phyloP scores from a whole-genome alignment of 2,888 invertebrate genomes.

The Epinotia ramella region DNA sequence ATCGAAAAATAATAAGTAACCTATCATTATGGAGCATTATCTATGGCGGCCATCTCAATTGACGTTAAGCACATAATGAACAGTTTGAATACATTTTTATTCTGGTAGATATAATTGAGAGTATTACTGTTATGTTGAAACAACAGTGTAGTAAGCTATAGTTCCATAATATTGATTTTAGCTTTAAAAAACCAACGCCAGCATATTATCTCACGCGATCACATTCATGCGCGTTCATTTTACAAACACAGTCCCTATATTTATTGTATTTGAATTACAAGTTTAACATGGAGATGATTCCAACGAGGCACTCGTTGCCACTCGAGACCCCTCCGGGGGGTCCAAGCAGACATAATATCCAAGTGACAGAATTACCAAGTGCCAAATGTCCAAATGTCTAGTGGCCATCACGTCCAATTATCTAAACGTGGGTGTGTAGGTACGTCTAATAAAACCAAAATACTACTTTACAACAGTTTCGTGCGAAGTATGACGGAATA shows the following conservation, averaged over 20 bases:
- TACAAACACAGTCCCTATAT: not conserved
- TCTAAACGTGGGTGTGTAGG: no score
- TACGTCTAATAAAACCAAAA: no score
- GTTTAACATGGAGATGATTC: no score
- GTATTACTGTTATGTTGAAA: not conserved
- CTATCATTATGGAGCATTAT: constrained; percentile 13
- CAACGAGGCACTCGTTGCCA: no score
- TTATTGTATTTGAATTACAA: no score
- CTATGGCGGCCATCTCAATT: constrained; percentile 21
- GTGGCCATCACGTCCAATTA: no score
- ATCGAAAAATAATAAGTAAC: constrained; percentile 8
- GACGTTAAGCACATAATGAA: constrained; percentile 17
- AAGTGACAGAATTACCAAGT: no score
- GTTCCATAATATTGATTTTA: not conserved
- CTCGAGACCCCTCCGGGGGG: no score
- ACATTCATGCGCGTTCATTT: not conserved
- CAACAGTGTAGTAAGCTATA: not conserved
- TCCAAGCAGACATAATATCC: no score
- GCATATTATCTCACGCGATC: constrained; percentile 7
- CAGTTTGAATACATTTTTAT: not conserved
- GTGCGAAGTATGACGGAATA: no score
- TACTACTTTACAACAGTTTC: no score
- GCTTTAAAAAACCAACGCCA: not conserved
- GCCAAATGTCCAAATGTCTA: no score
- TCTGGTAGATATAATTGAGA: not conserved